phyloP scores from a whole-genome alignment of 2,113 vertebrate species.

The Ornithorhynchus anatinus region DNA sequence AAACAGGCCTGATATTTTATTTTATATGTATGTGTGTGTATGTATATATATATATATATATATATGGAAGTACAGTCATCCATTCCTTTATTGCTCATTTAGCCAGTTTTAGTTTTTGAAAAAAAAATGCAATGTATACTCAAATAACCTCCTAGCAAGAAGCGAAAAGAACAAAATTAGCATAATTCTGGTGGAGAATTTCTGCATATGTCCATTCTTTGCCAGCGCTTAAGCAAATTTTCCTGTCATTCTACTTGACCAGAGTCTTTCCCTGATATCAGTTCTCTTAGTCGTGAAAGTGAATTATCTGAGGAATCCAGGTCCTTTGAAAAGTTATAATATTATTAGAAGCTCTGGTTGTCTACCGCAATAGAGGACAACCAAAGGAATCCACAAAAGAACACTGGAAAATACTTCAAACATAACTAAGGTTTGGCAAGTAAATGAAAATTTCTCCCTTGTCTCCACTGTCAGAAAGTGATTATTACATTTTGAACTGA shows the following conservation, averaged over 20 bases:
- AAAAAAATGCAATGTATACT: neutral
- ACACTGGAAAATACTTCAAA: neutral
- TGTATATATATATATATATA: no score
- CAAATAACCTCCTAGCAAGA: neutral
- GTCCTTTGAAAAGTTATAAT: neutral
- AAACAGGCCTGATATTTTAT: no score
- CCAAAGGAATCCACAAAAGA: neutral
- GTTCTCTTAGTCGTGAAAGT: neutral
- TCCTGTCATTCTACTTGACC: no score
- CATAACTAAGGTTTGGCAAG: neutral
- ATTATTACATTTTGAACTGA: neutral
- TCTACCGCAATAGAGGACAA: neutral
- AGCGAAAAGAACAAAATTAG: neutral
- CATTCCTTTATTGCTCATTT: neutral
- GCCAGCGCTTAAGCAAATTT: no score
- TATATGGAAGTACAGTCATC: no score
- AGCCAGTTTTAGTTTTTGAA: rapidly evolving
- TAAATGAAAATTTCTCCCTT: neutral
- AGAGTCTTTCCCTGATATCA: no score
- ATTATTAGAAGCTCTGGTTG: neutral
- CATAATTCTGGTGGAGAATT: no score
- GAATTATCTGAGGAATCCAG: rapidly evolving
- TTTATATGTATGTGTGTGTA: no score
- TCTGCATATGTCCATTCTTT: no score
- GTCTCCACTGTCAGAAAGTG: rapidly evolving